Evolutionary conservation across 2,113 vertebrate species (phyloP), one percentile per base, ranked within the genome.

Genomic region (Silurus meridionalis): DNA sequence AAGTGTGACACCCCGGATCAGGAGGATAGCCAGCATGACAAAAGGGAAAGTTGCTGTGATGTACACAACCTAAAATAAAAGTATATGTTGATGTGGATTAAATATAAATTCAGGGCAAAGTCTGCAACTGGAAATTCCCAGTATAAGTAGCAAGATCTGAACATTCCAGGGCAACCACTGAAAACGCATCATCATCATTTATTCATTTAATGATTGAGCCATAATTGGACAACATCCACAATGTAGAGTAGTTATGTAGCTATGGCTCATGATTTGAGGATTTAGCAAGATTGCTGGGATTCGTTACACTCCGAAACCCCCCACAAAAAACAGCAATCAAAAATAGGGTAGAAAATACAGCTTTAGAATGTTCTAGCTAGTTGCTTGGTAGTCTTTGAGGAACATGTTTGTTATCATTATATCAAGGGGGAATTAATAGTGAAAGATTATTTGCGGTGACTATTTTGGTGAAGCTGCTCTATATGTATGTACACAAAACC

Each of bases 1-100:
- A 88, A 99, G 93, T 0, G 98, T 99, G 90, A 99, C 96, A 0
- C 98, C 98, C 21, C 98, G 97, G 84, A 99, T 95, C 91, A 99
- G 93, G 37, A 99, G 94, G 84, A 99, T 95, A 83, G 98, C 95
- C 55, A 99, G 96, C 98, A 99, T 99, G 89, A 98, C 80, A 14
- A 99, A 99, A 0, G 98, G 98, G 92, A 99, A 99, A 0, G 98
- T 99, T 89, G 98, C 98, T 0, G 98, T 99, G 94, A 99, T 94
- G 93, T 99, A 99, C 63, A 99, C 98, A 11, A 96, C 95, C 95
- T 96, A 79, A 10, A 21, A 10, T 15, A 55, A 80, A 67, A 57
- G 69, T 7, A 69, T 15, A 81, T 15, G 37, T 46, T 48, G 15
- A 61, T 15, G 13, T 14, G 75, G 58, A 5, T 80, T 80, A 67